Conservation (phyloP, 64 coral and sea anemone genomes). For the Catalaphyllia jardinei region DNA sequence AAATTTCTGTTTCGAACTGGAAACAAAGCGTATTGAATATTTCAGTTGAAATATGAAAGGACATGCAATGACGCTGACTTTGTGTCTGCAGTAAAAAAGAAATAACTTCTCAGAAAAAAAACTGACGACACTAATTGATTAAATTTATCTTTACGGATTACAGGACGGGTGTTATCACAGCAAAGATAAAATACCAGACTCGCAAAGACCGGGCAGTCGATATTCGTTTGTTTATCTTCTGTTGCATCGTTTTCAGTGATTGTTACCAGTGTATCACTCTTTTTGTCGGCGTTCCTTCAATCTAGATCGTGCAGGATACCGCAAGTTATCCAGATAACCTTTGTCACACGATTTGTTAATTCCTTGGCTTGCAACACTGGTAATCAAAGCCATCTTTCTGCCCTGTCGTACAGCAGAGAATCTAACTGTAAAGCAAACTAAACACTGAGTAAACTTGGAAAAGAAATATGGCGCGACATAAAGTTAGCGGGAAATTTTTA, state of each 20-base stretch:
- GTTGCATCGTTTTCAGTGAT: background rate
- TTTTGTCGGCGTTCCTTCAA: background rate
- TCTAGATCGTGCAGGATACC: background rate
- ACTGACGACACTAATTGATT: conserved; percentile 37
- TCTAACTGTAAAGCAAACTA: too few species aligned
- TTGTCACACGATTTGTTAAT: background rate
- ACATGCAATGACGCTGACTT: background rate
- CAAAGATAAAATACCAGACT: background rate
- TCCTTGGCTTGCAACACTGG: too few species aligned
- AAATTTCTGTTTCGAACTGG: too few species aligned
- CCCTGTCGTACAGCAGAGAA: too few species aligned
- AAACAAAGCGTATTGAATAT: too few species aligned
- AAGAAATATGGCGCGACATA: too few species aligned
- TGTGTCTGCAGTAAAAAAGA: background rate
- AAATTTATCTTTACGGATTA: background rate
- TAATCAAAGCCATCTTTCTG: too few species aligned
- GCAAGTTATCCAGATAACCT: background rate
- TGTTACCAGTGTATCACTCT: background rate
- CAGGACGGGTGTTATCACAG: background rate
- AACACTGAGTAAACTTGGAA: too few species aligned
- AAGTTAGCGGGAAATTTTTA: too few species aligned
- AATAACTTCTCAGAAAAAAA: background rate
- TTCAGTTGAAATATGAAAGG: too few species aligned
- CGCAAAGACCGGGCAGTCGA: too few species aligned
- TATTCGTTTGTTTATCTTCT: too few species aligned